These are phyloP conservation scores for Ceratina australensis DNA, from an alignment of 1,140 invertebrate genomes.

Conservation along the genomic window DNA sequence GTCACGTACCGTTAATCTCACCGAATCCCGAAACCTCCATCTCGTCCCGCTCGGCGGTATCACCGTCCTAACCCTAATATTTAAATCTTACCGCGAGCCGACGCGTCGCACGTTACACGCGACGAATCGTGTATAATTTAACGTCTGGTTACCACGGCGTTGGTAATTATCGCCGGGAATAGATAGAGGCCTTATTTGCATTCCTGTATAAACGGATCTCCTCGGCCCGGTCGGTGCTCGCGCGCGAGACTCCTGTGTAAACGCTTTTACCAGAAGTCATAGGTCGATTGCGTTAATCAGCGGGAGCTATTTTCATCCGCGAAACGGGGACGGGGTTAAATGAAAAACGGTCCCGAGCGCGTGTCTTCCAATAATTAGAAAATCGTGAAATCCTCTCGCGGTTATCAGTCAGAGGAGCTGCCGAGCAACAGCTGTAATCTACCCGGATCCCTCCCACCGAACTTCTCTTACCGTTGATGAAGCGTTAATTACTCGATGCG, in stretches of 20 bases:
- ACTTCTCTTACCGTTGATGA: slow-evolving; percentile 9
- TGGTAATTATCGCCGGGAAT: slow-evolving; percentile 64
- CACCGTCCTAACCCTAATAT: neutral
- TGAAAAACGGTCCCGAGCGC: too few relatives aligned
- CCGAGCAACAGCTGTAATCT: neutral
- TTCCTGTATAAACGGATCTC: slow-evolving; percentile 36
- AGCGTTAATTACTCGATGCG: slow-evolving; percentile 32
- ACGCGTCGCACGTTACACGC: neutral
- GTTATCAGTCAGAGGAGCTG: neutral
- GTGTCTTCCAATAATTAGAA: neutral
- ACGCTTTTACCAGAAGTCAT: slow-evolving; percentile 1
- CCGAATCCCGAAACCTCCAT: neutral
- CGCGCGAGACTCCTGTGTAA: neutral
- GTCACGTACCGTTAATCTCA: neutral
- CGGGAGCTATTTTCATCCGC: too few relatives aligned
- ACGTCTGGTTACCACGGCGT: slow-evolving; percentile 62
- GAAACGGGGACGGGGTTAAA: too few relatives aligned
- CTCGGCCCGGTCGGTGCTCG: neutral
- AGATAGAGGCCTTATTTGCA: slow-evolving; percentile 57
- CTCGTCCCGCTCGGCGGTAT: neutral
- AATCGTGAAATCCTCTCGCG: neutral
- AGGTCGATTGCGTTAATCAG: slow-evolving; percentile 27
- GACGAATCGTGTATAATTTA: slow-evolving; percentile 66
- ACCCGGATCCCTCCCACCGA: neutral
- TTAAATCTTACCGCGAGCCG: neutral